Evolutionary conservation across 2,113 vertebrate genomes (phyloP), one percentile per base, ranked within the genome.

Genomic region (Chrysochloris asiatica): DNA sequence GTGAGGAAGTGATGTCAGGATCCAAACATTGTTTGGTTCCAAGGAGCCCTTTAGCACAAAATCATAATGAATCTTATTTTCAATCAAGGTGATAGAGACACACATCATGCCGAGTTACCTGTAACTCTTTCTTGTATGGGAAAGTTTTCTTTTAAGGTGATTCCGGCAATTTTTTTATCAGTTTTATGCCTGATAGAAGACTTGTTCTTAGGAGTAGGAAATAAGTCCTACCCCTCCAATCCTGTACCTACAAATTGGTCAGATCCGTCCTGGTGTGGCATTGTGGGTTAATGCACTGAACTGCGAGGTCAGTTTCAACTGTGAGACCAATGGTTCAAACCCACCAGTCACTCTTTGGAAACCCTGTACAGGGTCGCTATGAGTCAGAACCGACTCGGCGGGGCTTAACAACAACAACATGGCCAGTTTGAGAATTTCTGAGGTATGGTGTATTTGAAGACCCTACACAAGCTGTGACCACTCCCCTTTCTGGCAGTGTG

Each of bases 391-490:
- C 54, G 19, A 56, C 54, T n/a, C n/a, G n/a, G n/a, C n/a, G n/a
- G n/a, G n/a, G n/a, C n/a, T n/a, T n/a, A n/a, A n/a, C n/a, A n/a
- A n/a, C n/a, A n/a, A n/a, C n/a, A n/a, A n/a, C n/a, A n/a, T n/a
- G n/a, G n/a, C n/a, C n/a, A 56, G 4, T 69, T 28, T 86, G 67
- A 88, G 52, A n/a, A 67, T 28, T 41, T 52, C 43, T n/a, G 38
- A 41, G 43, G 0, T 26, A n/a, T 16, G 1, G 0, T 72, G 1
- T 7, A 0, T 8, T 0, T 56, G 56, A 38, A 48, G 67, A 47
- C 56, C 45, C 43, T 0, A 5, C 6, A 1, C 13, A 0, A 59
- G 76, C 61, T 17, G 0, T 0, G 6, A 16, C 41, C 41, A 47
- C 26, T 12, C 12, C 21, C 9, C 33, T 54, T 82, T 6, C 1